phyloP scores from a whole-genome alignment of 2,888 invertebrate genomes.

The Geotrupes spiniger region DNA sequence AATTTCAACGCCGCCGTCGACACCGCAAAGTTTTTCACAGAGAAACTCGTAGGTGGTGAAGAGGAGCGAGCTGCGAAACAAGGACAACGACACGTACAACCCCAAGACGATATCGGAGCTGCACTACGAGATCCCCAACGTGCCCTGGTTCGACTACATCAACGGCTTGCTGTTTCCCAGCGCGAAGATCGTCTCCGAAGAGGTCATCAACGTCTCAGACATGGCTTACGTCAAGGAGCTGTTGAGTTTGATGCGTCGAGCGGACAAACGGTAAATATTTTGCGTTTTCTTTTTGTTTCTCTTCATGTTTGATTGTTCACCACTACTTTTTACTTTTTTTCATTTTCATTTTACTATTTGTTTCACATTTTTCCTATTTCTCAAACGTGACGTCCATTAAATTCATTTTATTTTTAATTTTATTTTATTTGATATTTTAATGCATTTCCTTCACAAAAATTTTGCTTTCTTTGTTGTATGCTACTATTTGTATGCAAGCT shows the following conservation, averaged over 20 bases:
- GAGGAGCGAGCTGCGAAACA: conserved; percentile 17
- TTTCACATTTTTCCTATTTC: neutral
- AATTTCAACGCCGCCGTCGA: neutral
- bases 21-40: conserved; percentile 3
- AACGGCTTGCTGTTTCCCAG: conserved; percentile 37
- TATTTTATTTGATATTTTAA: too few species aligned
- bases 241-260: conserved; percentile 34
- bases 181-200: conserved; percentile 37
- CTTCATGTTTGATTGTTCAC: neutral
- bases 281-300: neutral
- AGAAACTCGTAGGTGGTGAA: conserved; percentile 13
- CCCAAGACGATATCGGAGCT: conserved; percentile 53
- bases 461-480: too few species aligned
- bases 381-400: too few species aligned
- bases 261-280: conserved; percentile 39
- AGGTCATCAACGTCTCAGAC: conserved; percentile 39
- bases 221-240: conserved; percentile 39
- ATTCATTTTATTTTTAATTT: too few species aligned
- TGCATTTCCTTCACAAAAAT: too few species aligned
- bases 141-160: conserved; percentile 44
- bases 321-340: neutral
- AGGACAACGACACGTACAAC: conserved; percentile 21
- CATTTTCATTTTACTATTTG: neutral
- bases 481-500: too few species aligned
- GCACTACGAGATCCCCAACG: conserved; percentile 48